phyloP scores from a whole-genome alignment of 2,797 vertebrate genomes.

The Orestias chungarensis region DNA sequence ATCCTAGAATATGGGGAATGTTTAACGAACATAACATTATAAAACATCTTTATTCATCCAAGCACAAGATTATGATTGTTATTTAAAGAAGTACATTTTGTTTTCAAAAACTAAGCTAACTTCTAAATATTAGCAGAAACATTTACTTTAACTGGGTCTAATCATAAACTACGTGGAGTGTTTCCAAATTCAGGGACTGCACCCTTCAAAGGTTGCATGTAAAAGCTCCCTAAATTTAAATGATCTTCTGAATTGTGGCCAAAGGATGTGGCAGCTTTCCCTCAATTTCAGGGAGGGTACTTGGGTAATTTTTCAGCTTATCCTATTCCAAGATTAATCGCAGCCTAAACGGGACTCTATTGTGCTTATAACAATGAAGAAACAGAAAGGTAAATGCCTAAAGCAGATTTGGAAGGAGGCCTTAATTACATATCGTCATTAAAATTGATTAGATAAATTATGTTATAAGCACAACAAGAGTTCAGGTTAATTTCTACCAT shows the following conservation, averaged over 20 bases:
- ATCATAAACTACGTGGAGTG: background rate
- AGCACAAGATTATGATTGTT: too few relatives aligned
- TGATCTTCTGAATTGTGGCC: background rate
- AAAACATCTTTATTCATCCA: too few relatives aligned
- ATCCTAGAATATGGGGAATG: conserved; percentile 57
- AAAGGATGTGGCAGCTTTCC: background rate
- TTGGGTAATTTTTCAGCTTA: background rate
- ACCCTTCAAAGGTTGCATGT: background rate
- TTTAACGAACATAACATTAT: background rate
- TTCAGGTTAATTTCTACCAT: too few relatives aligned
- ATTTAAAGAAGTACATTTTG: background rate
- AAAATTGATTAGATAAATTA: too few relatives aligned
- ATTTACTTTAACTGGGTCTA: background rate
- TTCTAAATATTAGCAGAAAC: background rate
- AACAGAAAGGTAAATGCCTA: background rate
- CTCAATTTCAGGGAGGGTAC: background rate
- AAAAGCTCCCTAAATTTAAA: background rate
- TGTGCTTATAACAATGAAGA: background rate
- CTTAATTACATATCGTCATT: too few relatives aligned
- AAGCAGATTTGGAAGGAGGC: too few relatives aligned
- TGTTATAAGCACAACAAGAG: too few relatives aligned
- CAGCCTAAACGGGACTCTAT: background rate
- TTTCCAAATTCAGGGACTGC: background rate
- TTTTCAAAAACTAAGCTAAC: background rate
- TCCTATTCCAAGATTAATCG: background rate